Base-by-base conservation (phyloP, 1,140 invertebrate genomes). In the Intoshia linei region DNA sequence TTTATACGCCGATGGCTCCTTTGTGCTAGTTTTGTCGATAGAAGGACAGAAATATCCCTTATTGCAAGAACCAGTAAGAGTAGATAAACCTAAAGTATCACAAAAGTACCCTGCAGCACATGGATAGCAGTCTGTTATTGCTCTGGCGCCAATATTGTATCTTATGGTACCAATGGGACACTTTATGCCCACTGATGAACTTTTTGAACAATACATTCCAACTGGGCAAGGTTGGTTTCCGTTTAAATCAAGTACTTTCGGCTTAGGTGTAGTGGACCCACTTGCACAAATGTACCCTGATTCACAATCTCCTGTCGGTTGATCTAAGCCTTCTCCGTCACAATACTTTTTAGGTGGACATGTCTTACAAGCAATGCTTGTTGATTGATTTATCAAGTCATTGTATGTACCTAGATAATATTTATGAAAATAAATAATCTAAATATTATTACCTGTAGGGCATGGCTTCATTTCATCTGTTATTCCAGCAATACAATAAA, bases 401-500 rank as follows among this genome's bases (percentile, higher is more conserved):
- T 47, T 53, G 44, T 46, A 53, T 2, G 49, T 46, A 18, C 50
- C 50, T 50, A 23, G 13, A 40, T 7, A 34, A 39, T 14, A 25
- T 21, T 36, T 4, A 36, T 34, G 11, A 34, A 13, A 21, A 39
- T 34, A 21, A n/a, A 29, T 14, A 38, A 4, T 14, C 19, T 10
- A n/a, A 32, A 10, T 32, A 6, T 4, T 40, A 39, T 41, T 42
- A 52, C 51, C 51, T 27, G 44, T 38, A 17, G 46, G 48, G 43
- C 52, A 54, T 4, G 47, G 46, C 23, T 31, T 37, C 3, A 50
- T 50, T 37, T 50, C 37, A 34, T 47, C 45, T 3, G 36, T 37
- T n/a, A 49, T 51, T 18, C 48, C 50, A 39, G 47, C 47, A n/a
- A 41, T 38, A 43, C 52, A 54, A 40, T 50, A 54, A 40, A 47